Percentiles rank a stretch among this genome's conserved stretches.
phyloP scores from a whole-genome alignment of 2,797 vertebrate species.

The Limnodromus scolopaceus region DNA sequence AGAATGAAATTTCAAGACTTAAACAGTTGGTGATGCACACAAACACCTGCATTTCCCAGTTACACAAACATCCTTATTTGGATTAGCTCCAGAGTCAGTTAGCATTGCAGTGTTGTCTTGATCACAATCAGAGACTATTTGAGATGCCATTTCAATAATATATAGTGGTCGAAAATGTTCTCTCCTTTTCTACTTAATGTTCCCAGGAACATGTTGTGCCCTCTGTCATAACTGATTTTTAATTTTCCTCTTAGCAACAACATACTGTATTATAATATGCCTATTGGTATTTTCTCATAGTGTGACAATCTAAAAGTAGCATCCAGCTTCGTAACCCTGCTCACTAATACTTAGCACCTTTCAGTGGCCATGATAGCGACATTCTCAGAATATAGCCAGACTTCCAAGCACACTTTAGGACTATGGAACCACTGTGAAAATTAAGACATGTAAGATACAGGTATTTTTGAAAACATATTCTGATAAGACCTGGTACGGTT shows the following conservation, averaged over 20 bases:
- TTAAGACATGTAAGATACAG: background rate
- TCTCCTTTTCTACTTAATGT: background rate
- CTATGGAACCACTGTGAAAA: background rate
- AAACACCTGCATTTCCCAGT: slow-evolving; percentile 30
- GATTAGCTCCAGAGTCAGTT: background rate
- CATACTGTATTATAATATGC: background rate
- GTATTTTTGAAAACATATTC: background rate
- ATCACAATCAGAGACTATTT: background rate
- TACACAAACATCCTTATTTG: background rate
- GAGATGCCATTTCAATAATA: background rate
- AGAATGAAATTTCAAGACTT: background rate
- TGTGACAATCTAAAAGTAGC: background rate
- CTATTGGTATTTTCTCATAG: background rate
- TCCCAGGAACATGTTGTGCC: background rate
- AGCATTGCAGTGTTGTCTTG: background rate
- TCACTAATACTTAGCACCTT: background rate
- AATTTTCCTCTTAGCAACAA: background rate
- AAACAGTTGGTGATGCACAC: background rate
- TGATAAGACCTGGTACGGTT: background rate
- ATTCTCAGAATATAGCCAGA: background rate
- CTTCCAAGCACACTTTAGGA: background rate
- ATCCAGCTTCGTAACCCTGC: background rate
- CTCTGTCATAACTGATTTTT: background rate
- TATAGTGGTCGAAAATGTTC: background rate
- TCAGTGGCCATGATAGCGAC: background rate